Evolutionary conservation across 2,888 invertebrate genomes (phyloP).

Genomic region (Leptogaster cylindrica): DNA sequence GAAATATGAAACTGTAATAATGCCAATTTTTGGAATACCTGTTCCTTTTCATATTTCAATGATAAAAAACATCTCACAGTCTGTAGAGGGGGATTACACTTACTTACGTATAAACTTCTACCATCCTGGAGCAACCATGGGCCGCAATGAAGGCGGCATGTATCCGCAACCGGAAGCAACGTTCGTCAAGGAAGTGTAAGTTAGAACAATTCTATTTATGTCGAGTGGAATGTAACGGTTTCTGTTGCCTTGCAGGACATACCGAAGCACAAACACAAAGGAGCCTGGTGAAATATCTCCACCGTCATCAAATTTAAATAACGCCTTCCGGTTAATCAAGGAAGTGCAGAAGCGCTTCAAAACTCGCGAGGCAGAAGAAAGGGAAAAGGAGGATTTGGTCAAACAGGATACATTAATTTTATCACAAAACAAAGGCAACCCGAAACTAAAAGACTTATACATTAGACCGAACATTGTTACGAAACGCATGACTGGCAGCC

Average conservation of each 20-base stretch:
- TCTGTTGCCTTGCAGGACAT: slow-evolving; percentile 71
- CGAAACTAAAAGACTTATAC: slow-evolving; percentile 95
- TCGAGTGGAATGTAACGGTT: no score
- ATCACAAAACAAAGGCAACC: slow-evolving; percentile 95
- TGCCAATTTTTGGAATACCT: slow-evolving; percentile 94
- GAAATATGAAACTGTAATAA: slow-evolving; percentile 97
- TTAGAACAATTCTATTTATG: no score
- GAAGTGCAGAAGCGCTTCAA: slow-evolving; percentile 99
- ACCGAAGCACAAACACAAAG: slow-evolving; percentile 95
- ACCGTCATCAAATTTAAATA: slow-evolving; percentile 94
- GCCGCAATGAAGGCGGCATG: slow-evolving; percentile 86
- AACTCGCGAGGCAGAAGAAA: slow-evolving; percentile 96
- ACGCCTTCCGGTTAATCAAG: slow-evolving; percentile 96
- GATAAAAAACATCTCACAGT: slow-evolving; percentile 98
- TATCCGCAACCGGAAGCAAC: slow-evolving; percentile 96
- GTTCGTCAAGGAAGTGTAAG: slow-evolving; percentile 96
- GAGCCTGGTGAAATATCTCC: slow-evolving; percentile 95
- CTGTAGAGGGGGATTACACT: slow-evolving; percentile 98
- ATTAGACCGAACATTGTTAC: slow-evolving; percentile 99
- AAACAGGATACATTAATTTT: slow-evolving; percentile 96
- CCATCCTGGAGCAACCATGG: slow-evolving; percentile 97
- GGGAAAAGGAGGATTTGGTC: slow-evolving; percentile 97
- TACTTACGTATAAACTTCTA: slow-evolving; percentile 98
- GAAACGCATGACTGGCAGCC: slow-evolving; percentile 89
- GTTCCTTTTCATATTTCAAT: slow-evolving; percentile 99